Evolutionary conservation across 2,888 invertebrate genomes (phyloP), one percentile per base, ranked within the genome.

Genomic region (Amblyteles armatorius): DNA sequence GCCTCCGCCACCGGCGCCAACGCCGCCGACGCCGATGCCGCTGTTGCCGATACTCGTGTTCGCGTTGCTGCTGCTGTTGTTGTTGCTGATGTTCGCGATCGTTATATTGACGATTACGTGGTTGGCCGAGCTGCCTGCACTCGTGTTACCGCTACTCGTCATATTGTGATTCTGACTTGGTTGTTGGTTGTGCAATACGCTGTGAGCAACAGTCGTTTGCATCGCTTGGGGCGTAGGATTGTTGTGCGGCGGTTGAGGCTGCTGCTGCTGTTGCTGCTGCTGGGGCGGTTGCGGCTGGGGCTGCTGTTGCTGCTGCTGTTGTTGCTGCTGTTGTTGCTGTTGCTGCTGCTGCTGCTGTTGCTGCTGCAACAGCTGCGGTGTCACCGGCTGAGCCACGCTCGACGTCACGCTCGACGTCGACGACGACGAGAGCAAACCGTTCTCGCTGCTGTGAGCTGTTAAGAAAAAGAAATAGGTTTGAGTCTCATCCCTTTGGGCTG

Each of bases 381-480:
- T 85, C 52, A 93, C 93, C 87, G 92, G 92, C 92, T 92, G 94
- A 91, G 93, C 90, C 81, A 92, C 90, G 79, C 87, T 92, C 33
- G 92, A 91, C 76, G 91, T 90, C 78, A 93, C 90, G 67, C 88
- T 92, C 81, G 93, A 91, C 77, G 92, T 89, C 36, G 92, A 91
- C 52, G 92, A 92, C 44, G 93, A 92, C 36, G 93, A 91, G 73
- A 92, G 74, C 71, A 94, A 88, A 86, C 94, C 94, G 89, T 94
- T 94, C 90, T 94, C 94, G 86, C 92, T 93, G 88, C 91, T 93
- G 85, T 94, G 94, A 88, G 93, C 94, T 94, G 85, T 5, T 90
- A 7, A n/a, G 48, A 71, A 50, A 52, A 16, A 11, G 13, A 63
- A 50, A 52, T 1, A 52, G n/a, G 16, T 60, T 22, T 22, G 40